A percentile compares a stretch with the other conserved stretches of the same genome.
These are phyloP conservation scores for Peromyscus polionotus DNA, from an alignment of 2,113 vertebrate species.

Conservation along the genomic window DNA sequence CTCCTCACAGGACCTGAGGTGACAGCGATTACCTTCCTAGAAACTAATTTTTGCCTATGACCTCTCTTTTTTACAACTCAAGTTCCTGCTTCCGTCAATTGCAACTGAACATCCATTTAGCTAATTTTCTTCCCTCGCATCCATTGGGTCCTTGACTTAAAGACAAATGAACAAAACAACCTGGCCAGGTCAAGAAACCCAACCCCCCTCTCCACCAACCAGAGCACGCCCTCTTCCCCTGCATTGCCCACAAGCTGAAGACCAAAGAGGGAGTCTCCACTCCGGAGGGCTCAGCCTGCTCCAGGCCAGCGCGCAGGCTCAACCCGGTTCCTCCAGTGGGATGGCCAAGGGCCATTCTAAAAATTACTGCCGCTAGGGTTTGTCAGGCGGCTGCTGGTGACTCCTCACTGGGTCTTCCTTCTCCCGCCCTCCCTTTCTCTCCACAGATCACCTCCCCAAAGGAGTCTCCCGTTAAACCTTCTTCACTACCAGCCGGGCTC, in stretches of 20 bases:
- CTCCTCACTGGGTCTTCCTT: conserved; percentile 54
- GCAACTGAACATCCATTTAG: not conserved
- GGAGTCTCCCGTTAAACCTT: conserved; percentile 75
- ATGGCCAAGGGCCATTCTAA: conserved; percentile 81
- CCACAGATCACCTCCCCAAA: conserved; percentile 73
- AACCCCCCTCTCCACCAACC: conserved; percentile 56
- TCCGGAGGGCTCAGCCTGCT: conserved; percentile 80
- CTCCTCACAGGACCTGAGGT: conserved; percentile 51
- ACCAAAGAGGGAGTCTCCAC: conserved; percentile 56
- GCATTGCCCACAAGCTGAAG: conserved; percentile 71
- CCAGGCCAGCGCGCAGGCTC: conserved; percentile 70
- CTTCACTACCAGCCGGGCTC: conserved; percentile 72
- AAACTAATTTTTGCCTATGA: not conserved
- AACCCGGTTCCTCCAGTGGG: conserved; percentile 67
- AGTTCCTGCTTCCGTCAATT: not conserved
- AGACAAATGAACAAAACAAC: not conserved
- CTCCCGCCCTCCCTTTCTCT: conserved; percentile 20
- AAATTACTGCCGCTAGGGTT: conserved; percentile 76
- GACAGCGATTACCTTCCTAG: conserved; percentile 21
- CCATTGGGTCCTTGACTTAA: not conserved
- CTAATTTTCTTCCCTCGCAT: conserved; percentile 7
- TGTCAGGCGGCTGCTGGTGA: conserved; percentile 81
- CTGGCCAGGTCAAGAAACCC: conserved; percentile 75
- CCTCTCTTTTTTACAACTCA: not conserved
- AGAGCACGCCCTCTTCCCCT: conserved; percentile 62